Conservation (phyloP, 2,888 invertebrate species). For the Odontocolon sp. region DNA sequence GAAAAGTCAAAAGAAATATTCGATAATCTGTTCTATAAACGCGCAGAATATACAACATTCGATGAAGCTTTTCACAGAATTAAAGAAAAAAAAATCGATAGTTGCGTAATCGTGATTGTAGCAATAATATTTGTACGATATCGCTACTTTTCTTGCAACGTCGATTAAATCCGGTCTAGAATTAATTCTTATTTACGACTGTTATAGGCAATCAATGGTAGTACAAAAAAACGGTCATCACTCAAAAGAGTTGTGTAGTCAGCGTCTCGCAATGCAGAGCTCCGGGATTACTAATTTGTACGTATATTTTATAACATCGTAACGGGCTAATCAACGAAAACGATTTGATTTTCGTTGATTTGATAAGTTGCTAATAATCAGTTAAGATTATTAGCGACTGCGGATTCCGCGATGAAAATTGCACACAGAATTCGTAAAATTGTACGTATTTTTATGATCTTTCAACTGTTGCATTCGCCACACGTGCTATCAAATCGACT, state of each 20-base stretch:
- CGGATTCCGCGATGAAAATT: neutral
- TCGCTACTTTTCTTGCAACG: slow-evolving; percentile 35
- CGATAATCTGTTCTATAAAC: neutral
- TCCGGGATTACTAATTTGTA: neutral
- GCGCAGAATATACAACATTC: no score
- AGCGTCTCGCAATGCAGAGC: neutral
- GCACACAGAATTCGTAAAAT: neutral
- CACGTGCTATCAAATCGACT: neutral
- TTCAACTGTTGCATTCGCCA: neutral
- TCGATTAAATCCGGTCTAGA: slow-evolving; percentile 48
- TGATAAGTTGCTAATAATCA: no score
- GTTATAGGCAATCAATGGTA: slow-evolving; percentile 38
- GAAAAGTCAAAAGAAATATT: neutral
- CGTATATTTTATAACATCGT: neutral
- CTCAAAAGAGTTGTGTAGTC: neutral
- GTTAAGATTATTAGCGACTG: no score
- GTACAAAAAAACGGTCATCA: slow-evolving; percentile 7
- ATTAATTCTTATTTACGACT: slow-evolving; percentile 50
- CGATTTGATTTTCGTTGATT: neutral
- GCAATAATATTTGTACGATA: slow-evolving; percentile 45
- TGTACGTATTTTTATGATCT: neutral
- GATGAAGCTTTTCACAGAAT: neutral
- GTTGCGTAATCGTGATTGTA: slow-evolving; percentile 40
- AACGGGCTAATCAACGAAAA: neutral
- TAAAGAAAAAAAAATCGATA: slow-evolving; percentile 16